phyloP scores from a whole-genome alignment of 2,113 vertebrate species.

The Benitochromis conjunctus region DNA sequence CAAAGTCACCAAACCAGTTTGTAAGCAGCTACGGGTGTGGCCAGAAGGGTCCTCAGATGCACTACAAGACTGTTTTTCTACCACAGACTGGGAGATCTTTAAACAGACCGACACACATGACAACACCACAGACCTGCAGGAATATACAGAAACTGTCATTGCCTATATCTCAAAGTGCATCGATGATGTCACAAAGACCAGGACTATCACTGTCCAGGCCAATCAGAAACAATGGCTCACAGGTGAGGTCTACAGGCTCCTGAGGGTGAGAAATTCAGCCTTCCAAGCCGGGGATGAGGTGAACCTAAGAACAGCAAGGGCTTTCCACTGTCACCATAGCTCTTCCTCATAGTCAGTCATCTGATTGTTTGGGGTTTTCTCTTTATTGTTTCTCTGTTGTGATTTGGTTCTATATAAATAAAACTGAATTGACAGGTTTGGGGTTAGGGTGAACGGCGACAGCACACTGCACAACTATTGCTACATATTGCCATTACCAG shows the following conservation, averaged over 20 bases:
- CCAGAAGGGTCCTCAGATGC: not conserved
- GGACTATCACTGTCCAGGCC: not conserved
- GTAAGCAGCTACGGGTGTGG: not conserved
- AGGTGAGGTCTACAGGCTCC: not conserved
- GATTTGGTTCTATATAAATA: not conserved
- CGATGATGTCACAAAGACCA: not conserved
- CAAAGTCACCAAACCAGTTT: not conserved
- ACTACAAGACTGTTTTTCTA: not conserved
- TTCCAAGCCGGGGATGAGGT: not conserved
- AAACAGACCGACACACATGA: not conserved
- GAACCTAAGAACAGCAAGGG: not conserved
- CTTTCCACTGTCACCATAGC: too few species aligned
- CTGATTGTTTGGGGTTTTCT: too few species aligned
- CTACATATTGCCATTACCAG: not conserved
- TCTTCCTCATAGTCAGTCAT: too few species aligned
- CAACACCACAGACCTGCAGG: not conserved
- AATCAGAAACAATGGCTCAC: not conserved
- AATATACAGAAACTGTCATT: not conserved
- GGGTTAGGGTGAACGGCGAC: not conserved
- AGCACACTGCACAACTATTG: not conserved
- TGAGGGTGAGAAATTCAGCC: not conserved
- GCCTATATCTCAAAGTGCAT: not conserved
- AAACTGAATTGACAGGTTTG: not conserved
- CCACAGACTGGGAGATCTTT: not conserved
- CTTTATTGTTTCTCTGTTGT: not conserved